Base-by-base conservation (phyloP, 1,140 invertebrate genomes). In the Agrypnia vestita region DNA sequence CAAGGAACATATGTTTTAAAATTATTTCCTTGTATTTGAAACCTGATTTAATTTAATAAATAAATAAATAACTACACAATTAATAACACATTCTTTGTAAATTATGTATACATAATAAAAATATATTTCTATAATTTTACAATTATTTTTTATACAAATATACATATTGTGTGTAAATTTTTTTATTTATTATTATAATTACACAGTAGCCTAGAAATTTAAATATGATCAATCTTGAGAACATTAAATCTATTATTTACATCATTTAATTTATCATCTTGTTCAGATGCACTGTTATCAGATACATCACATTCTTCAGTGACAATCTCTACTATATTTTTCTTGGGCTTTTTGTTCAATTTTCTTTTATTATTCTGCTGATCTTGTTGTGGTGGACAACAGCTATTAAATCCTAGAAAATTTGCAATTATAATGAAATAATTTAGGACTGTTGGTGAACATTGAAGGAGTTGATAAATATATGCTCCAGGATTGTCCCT, bases 401-500 rank as follows among this genome's bases (percentile, higher is more conserved):
- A 73, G 59, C 10, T 17, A 21, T 59, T 46, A 15, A 17, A 74
- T 47, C 53, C 79, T 17, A 88, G 83, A 84, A 87, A 64, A 84
- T 84, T 25, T 59, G 82, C n/a, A 85, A 79, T 55, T 61, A 85
- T 21, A 80, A 78, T 79, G 86, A 90, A 84, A 82, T 91, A 56
- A 85, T 86, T 84, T 74, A 91, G 85, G 69, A 93, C 84, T 84
- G 86, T 87, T 43, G 86, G 82, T 80, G 92, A 87, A 85, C 90
- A 83, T 86, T 88, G 83, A 73, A 92, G 61, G 84, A 90, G 84
- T 84, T 87, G 84, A 53, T 89, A 85, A 12, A 94, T 84, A 84
- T 92, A 93, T 44, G 78, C 82, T 21, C 87, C 83, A 4, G 92
- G 86, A 84, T 93, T 87, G 0, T 83, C 64, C 12, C 92, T 89